A percentile compares a stretch with the other conserved stretches of the same genome.
phyloP scores from a whole-genome alignment of 2,888 invertebrate species.

The Gasteruption jaculator region DNA sequence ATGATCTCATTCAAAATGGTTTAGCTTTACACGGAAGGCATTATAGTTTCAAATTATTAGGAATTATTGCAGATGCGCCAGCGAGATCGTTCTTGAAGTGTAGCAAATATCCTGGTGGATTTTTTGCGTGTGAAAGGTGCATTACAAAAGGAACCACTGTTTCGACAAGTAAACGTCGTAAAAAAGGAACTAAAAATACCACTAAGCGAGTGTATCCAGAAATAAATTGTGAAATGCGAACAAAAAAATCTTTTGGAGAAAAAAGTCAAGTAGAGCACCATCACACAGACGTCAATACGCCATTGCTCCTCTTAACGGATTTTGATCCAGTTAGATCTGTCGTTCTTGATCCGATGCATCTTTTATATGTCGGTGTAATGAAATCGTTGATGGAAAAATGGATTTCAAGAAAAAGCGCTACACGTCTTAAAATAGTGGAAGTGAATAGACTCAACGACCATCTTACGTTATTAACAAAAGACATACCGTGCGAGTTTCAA shows the following conservation, averaged over 20 bases:
- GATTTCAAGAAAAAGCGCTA: conserved; percentile 2
- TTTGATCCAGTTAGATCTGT: conserved; percentile 18
- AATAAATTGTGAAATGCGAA: conserved; percentile 1
- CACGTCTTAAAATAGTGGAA: too few species aligned
- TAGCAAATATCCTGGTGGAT: conserved; percentile 6
- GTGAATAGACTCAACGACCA: too few species aligned
- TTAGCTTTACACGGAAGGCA: conserved; percentile 9
- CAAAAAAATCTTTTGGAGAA: neutral
- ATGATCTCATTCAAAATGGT: conserved; percentile 8
- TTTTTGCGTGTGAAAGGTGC: conserved; percentile 5
- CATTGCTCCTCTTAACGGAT: conserved; percentile 5
- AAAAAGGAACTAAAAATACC: neutral
- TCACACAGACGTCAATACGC: neutral
- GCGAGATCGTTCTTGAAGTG: conserved; percentile 17
- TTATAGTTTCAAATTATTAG: conserved; percentile 12
- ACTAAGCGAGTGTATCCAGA: conserved; percentile 5
- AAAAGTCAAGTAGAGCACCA: conserved; percentile 4
- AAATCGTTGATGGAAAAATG: conserved; percentile 13
- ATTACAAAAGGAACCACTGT: neutral
- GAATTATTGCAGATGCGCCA: conserved; percentile 10
- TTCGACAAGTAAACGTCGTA: neutral
- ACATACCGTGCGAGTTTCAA: conserved; percentile 26
- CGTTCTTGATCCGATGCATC: conserved; percentile 17
- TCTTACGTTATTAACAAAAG: conserved; percentile 3
- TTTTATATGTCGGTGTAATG: conserved; percentile 10